phyloP scores from a whole-genome alignment of 1,140 invertebrate genomes.

The Lordiphosa stackelbergi region DNA sequence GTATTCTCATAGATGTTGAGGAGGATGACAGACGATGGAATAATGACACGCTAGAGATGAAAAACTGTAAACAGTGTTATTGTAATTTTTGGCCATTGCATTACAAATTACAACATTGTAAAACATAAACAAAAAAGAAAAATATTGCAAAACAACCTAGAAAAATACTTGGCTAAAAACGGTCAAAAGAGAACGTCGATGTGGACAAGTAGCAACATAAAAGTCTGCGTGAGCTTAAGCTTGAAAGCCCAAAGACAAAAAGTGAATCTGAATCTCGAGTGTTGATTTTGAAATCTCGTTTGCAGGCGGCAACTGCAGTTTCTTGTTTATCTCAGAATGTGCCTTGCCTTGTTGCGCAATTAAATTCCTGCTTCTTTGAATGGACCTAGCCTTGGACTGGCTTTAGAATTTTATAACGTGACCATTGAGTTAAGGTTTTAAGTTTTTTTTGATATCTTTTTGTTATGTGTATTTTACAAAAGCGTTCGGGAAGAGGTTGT shows the following conservation, averaged over 20 bases:
- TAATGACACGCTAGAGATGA: constrained; percentile 8
- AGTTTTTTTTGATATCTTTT: constrained; percentile 3
- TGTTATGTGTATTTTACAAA: constrained; percentile 20
- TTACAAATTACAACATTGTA: constrained; percentile 6
- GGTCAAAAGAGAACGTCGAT: constrained; percentile 12
- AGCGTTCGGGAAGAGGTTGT: constrained; percentile 18
- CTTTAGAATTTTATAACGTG: constrained; percentile 69
- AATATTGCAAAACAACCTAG: not conserved
- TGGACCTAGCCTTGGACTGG: constrained; percentile 25
- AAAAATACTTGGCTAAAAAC: constrained; percentile 6
- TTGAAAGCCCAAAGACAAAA: constrained; percentile 21
- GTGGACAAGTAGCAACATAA: constrained; percentile 10
- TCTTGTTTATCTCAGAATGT: constrained; percentile 31
- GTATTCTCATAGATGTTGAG: no score
- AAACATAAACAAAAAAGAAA: constrained; percentile 1
- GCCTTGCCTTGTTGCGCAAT: constrained; percentile 27
- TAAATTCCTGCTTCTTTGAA: constrained; percentile 47
- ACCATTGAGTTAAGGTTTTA: constrained; percentile 50
- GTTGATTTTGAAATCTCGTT: not conserved
- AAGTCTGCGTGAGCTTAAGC: constrained; percentile 17
- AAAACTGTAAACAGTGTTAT: constrained; percentile 5
- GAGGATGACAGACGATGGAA: not conserved
- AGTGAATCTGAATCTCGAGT: constrained; percentile 45
- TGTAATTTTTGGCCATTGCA: not conserved
- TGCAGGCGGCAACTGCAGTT: not conserved